Evolutionary conservation across 2,113 vertebrate genomes (phyloP), one percentile per base, ranked within the genome.

Genomic region (Istiophorus platypterus): DNA sequence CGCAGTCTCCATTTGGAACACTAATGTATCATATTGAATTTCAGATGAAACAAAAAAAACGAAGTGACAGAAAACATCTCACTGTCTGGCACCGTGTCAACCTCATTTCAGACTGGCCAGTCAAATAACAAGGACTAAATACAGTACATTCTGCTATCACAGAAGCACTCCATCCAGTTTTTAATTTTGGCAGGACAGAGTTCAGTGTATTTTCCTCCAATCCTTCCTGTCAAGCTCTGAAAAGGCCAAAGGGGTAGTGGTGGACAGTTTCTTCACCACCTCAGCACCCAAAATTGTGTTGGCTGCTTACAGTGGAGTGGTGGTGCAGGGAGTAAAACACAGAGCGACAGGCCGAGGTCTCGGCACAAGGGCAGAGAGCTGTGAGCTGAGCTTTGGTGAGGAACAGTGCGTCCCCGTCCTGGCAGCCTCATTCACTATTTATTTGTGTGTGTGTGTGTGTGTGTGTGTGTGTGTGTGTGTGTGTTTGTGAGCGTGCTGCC

Each of bases 11-110:
- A 89, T 85, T 88, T 89, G 82, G 74, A 84, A 78, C 74, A 76
- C 77, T 85, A 65, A 86, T 79, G 64, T 73, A 82, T 90, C 85
- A 85, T 85, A 85, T 74, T 89, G 80, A 76, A 80, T 86, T 85
- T 82, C 47, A 82, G 77, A 80, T 89, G 67, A 67, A 72, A 82
- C n/a, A 29, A 72, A 73, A 61, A 49, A 84, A 77, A 81, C 0
- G 0, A 45, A 86, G 61, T 89, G 93, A 92, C 90, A 87, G 85
- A 85, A 88, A 87, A 88, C 85, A 90, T 92, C 81, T 89, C 81
- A 85, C 61, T 89, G 77, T 79, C 83, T 92, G 81, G 77, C 89
- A 24, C 45, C 0, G 39, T 83, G 80, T 91, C 90, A 89, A 76
- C 59, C 81, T 86, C 79, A 87, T 90, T 90, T 85, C 74, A 77